Base-by-base conservation (phyloP, 2,797 vertebrate species). In the Morus bassanus region DNA sequence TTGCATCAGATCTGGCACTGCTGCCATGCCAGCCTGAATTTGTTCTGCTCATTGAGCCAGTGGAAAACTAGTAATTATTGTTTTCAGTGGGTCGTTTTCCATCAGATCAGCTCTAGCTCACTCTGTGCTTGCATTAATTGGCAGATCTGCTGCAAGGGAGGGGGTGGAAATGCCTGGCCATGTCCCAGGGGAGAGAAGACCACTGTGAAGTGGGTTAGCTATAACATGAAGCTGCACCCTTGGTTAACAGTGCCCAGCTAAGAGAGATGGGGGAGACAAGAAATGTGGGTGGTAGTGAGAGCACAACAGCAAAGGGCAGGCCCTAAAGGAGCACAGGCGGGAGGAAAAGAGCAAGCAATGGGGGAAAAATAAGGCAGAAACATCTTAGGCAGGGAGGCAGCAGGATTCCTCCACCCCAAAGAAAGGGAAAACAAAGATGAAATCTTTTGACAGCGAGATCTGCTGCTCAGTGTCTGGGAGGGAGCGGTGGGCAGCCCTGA, bases 31-130 rank as follows among this genome's bases (percentile, higher is more conserved):
- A 64, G 48, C 60, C 61, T 33, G n/a, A 72, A 63, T 64, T 88
- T 43, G 68, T 89, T 91, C 64, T 91, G 82, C 64, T 96, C 28
- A 15, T 25, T 90, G 83, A 88, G 57, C 65, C 57, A 31, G 41
- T 72, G 51, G 57, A 95, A 86, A 85, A 76, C 53, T 15, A 50
- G 22, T 86, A 65, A 81, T 88, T 85, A 85, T 1, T 95, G 50
- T 30, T 88, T 95, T 86, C 3, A 1, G 57, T 37, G 79, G 60
- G 53, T 76, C 4, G 0, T 95, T 97, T 93, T 88, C 57, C 65
- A 84, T 90, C 79, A 81, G 61, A 51, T 69, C 65, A 27, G 69
- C 53, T 81, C 31, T 64, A 4, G 45, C 50, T 81, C 0, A 0
- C 73, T 56, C 57, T 64, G 33, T 69, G 50, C 73, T 64, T 70